A percentile compares a stretch with the other conserved stretches of the same genome.
Conservation (phyloP, 2,797 vertebrate genomes). For the Todus mexicanus region DNA sequence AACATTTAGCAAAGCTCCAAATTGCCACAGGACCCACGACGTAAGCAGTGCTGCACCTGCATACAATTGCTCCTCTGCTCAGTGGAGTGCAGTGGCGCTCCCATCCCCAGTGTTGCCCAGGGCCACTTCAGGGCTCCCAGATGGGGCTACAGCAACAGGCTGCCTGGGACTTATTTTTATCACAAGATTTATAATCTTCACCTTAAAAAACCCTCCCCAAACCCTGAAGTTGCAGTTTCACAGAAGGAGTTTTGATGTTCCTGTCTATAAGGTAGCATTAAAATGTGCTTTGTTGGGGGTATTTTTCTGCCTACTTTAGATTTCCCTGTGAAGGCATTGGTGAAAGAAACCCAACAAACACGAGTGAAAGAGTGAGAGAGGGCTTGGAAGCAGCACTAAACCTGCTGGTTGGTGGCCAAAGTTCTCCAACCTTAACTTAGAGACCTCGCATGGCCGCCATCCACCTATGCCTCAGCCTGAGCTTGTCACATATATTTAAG, state of each 20-base stretch:
- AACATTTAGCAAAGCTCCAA: background rate
- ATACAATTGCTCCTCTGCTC: background rate
- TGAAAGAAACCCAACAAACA: background rate
- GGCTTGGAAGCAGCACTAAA: background rate
- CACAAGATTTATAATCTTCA: background rate
- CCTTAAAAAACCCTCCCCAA: background rate
- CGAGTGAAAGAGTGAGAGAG: background rate
- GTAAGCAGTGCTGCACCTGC: background rate
- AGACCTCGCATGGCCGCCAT: background rate
- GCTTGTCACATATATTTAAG: background rate
- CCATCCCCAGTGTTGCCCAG: fast-evolving
- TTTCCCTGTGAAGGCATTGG: background rate
- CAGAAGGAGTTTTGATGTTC: background rate
- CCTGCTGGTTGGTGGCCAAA: background rate
- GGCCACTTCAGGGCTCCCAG: background rate
- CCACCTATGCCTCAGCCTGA: background rate
- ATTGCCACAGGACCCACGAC: fast-evolving
- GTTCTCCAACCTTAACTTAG: background rate
- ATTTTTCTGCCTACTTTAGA: background rate
- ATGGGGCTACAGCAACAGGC: fast-evolving
- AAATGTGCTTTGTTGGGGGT: background rate
- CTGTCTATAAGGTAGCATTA: background rate
- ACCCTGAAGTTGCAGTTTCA: background rate
- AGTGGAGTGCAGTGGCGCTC: background rate
- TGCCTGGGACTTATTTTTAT: background rate